phyloP scores from a whole-genome alignment of 2,888 invertebrate species.

The Galeopsomyia nigrocyanea region DNA sequence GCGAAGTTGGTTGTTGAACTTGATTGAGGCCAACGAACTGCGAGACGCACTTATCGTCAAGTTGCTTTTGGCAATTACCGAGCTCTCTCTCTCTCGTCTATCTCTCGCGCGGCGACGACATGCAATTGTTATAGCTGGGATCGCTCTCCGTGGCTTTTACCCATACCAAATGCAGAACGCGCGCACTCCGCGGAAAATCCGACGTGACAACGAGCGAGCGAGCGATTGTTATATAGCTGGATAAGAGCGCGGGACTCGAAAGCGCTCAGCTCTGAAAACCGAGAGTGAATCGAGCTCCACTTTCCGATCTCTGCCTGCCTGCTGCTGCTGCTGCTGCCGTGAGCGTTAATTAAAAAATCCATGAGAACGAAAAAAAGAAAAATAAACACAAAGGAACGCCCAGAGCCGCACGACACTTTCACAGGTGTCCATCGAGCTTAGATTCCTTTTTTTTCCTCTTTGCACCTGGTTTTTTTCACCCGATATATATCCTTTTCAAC shows the following conservation, averaged over 20 bases:
- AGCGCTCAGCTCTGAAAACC: constrained; percentile 5
- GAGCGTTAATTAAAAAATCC: constrained; percentile 22
- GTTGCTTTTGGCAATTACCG: too few relatives aligned
- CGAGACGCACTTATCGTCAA: too few relatives aligned
- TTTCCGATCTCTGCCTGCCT: constrained; percentile 19
- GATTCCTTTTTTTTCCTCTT: too few relatives aligned
- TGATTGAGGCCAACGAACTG: background rate
- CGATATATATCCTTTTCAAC: too few relatives aligned
- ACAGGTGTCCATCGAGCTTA: too few relatives aligned
- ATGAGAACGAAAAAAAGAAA: background rate
- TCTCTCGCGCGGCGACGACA: too few relatives aligned
- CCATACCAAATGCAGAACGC: background rate
- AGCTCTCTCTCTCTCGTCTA: too few relatives aligned
- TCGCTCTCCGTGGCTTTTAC: constrained; percentile 11
- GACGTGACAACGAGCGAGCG: constrained; percentile 15
- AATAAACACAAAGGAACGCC: too few relatives aligned
- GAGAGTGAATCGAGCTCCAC: background rate
- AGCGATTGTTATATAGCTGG: constrained; percentile 17
- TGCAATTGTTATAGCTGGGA: background rate
- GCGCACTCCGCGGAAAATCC: constrained; percentile 12
- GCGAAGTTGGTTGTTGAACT: background rate
- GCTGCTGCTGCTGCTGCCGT: too few relatives aligned
- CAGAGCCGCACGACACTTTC: too few relatives aligned
- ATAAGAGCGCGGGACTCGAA: background rate
- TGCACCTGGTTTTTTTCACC: too few relatives aligned